Conservation (phyloP, 2,113 vertebrate species). For the Noturus placidus region DNA sequence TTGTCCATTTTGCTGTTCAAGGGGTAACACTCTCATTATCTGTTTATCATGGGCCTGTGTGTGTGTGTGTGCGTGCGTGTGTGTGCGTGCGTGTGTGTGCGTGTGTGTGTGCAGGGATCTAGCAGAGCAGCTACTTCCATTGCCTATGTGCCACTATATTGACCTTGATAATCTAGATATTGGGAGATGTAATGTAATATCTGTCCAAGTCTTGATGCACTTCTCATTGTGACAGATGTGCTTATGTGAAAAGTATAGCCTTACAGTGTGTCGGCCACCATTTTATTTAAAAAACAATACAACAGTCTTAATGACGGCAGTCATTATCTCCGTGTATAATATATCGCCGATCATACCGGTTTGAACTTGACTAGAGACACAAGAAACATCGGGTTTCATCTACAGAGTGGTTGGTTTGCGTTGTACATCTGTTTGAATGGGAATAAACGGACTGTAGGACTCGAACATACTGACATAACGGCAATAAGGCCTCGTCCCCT, state of each 20-base stretch:
- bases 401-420: neutral
- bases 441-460: neutral
- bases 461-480: slow-evolving; percentile 49
- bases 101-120: neutral
- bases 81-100: neutral
- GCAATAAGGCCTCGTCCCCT: slow-evolving; percentile 48
- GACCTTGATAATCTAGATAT: slow-evolving; percentile 21
- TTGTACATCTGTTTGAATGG: neutral
- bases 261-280: slow-evolving; percentile 5
- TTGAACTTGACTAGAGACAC: neutral
- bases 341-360: neutral
- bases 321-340: neutral
- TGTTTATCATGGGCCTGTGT: slow-evolving; percentile 29
- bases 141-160: slow-evolving; percentile 48
- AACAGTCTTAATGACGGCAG: neutral
- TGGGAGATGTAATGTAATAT: slow-evolving; percentile 30
- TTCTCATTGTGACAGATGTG: slow-evolving; percentile 28
- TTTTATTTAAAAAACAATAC: neutral
- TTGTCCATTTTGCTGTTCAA: slow-evolving; percentile 65
- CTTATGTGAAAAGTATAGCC: slow-evolving; percentile 17
- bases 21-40: slow-evolving; percentile 39
- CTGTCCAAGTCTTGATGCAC: slow-evolving; percentile 37
- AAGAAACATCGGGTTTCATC: neutral
- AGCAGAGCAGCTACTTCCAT: slow-evolving; percentile 31
- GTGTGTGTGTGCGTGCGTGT: neutral